Conservation (phyloP, 2,888 invertebrate genomes). For the Chrysopilus asiliformis region DNA sequence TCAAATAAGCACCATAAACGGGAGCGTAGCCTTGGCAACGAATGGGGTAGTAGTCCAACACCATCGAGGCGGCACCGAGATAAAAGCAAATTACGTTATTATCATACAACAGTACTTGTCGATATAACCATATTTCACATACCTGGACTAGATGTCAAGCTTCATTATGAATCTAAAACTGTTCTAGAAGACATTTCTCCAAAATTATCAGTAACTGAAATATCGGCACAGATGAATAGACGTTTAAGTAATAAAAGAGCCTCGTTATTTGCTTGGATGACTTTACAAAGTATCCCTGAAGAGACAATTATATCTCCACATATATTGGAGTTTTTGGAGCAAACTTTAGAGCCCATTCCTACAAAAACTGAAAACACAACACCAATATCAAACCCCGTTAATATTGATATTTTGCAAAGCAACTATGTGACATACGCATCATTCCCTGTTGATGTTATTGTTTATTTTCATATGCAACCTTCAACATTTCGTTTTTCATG, state of each 20-base stretch:
- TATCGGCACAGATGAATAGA: constrained; percentile 27
- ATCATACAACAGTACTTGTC: constrained; percentile 41
- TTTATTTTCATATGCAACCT: constrained; percentile 97
- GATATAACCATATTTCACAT: constrained; percentile 83
- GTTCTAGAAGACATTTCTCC: constrained; percentile 44
- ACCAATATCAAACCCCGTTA: constrained; percentile 30
- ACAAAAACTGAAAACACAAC: constrained; percentile 39
- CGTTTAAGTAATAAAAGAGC: constrained; percentile 69
- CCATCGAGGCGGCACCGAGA: constrained; percentile 34
- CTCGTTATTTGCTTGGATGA: constrained; percentile 88
- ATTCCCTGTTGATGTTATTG: constrained; percentile 96
- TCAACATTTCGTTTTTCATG: constrained; percentile 94
- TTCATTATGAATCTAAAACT: constrained; percentile 71
- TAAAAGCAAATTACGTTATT: constrained; percentile 33
- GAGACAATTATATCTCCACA: constrained; percentile 97
- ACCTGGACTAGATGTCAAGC: constrained; percentile 81
- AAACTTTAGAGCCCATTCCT: constrained; percentile 91
- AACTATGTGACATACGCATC: constrained; percentile 79
- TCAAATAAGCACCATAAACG: constrained; percentile 30
- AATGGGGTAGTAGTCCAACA: constrained; percentile 41
- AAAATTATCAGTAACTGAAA: constrained; percentile 27
- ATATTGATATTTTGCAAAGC: constrained; percentile 46
- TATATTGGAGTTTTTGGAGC: constrained; percentile 92
- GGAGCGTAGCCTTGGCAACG: constrained; percentile 31
- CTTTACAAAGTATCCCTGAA: constrained; percentile 91